Evolutionary conservation across 2,888 invertebrate species (phyloP).

Genomic region (Therioaphis trifolii): DNA sequence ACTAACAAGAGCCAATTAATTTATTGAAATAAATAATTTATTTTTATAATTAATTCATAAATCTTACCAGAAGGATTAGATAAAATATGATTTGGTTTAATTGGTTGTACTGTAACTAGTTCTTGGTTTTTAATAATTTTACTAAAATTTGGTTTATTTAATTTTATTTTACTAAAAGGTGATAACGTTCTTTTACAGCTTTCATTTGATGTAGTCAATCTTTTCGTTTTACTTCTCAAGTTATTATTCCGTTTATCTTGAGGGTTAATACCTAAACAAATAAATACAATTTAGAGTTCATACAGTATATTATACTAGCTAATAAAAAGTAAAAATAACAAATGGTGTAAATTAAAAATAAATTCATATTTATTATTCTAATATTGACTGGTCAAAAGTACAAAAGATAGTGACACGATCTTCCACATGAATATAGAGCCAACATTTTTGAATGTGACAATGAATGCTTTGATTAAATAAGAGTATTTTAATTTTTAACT

Average conservation of each 20-base stretch:
- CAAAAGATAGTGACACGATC: too few relatives aligned
- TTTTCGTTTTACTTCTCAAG: slow-evolving; percentile 38
- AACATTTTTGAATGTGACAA: too few relatives aligned
- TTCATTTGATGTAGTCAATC: not conserved
- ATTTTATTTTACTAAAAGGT: slow-evolving; percentile 2
- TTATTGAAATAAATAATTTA: too few relatives aligned
- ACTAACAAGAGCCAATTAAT: too few relatives aligned
- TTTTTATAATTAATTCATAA: not conserved
- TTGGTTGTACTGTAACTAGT: slow-evolving; percentile 1
- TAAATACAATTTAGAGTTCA: too few relatives aligned
- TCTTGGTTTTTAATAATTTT: slow-evolving; percentile 13
- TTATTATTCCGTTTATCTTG: not conserved
- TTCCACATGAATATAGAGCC: too few relatives aligned
- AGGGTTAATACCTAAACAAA: not conserved
- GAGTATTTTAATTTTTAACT: too few relatives aligned
- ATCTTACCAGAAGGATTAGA: not conserved
- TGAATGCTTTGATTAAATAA: too few relatives aligned
- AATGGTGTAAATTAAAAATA: not conserved
- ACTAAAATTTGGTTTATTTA: slow-evolving; percentile 11
- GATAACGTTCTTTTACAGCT: not conserved
- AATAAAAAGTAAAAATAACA: slow-evolving; percentile 14
- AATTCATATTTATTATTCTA: not conserved
- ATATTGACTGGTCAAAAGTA: too few relatives aligned
- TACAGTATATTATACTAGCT: too few relatives aligned
- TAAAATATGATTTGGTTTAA: not conserved